Percentiles rank a stretch among this genome's conserved stretches.
These are phyloP conservation scores for Caerostris darwini DNA, from an alignment of 1,140 invertebrate species.

Conservation along the genomic window DNA sequence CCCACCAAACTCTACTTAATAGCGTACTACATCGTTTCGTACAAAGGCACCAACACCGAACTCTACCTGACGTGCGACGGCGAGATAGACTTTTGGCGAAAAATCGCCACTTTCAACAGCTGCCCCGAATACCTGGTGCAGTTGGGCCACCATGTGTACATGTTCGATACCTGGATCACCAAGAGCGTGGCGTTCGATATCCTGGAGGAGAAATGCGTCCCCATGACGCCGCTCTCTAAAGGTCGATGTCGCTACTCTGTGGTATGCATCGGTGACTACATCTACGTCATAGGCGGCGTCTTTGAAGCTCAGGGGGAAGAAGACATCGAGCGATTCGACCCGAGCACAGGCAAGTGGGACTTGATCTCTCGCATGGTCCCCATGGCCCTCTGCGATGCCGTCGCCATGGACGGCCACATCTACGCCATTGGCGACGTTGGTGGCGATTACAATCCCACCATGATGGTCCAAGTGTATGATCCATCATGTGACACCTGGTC, in stretches of 20 bases:
- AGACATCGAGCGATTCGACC: constrained; percentile 20
- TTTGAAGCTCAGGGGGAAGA: background rate
- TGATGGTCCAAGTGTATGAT: constrained; percentile 46
- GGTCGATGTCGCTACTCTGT: constrained; percentile 3
- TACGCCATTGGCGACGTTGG: constrained; percentile 35
- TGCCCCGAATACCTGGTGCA: background rate
- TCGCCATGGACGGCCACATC: constrained; percentile 13
- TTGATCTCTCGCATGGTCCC: background rate
- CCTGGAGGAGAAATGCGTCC: background rate
- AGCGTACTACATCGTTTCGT: background rate
- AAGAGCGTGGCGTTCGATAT: background rate
- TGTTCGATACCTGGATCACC: constrained; percentile 45
- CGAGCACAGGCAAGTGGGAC: background rate
- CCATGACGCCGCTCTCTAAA: background rate
- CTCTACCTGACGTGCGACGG: constrained; percentile 23
- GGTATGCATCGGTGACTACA: background rate
- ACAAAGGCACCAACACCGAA: background rate
- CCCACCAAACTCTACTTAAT: background rate
- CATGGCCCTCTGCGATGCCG: background rate
- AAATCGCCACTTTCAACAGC: background rate
- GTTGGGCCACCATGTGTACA: background rate
- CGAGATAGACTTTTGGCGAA: constrained; percentile 23
- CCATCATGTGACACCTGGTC: background rate
- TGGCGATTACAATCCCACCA: background rate
- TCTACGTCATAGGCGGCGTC: constrained; percentile 20